These are phyloP conservation scores for Tringa solitaria DNA, from an alignment of 2,113 vertebrate genomes.

Conservation along the genomic window DNA sequence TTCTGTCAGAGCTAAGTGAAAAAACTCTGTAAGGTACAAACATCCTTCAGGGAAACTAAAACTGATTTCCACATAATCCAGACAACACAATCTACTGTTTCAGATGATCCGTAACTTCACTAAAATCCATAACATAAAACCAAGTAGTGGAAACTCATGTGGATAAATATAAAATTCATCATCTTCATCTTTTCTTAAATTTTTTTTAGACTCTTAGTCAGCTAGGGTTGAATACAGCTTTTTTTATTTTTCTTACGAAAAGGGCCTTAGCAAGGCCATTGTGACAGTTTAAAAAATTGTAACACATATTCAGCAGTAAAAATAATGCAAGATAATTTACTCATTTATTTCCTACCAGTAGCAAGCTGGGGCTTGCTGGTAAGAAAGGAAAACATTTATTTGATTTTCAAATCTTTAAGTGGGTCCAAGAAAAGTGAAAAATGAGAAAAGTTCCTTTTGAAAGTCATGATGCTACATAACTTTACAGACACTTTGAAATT, in stretches of 20 bases:
- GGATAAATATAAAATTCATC: neutral
- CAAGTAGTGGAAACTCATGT: neutral
- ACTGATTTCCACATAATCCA: neutral
- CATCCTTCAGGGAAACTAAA: neutral
- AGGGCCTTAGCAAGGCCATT: neutral
- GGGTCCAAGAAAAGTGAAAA: neutral
- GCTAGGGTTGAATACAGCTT: neutral
- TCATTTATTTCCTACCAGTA: neutral
- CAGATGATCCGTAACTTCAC: neutral
- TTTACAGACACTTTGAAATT: neutral
- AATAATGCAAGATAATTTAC: neutral
- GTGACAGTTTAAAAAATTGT: neutral
- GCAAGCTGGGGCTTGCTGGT: neutral
- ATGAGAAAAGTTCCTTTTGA: neutral
- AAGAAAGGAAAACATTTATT: neutral
- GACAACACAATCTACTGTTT: neutral
- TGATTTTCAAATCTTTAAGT: neutral
- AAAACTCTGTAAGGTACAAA: neutral
- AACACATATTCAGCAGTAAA: neutral
- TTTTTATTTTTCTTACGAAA: neutral
- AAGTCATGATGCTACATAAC: neutral
- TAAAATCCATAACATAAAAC: neutral
- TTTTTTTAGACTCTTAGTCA: neutral
- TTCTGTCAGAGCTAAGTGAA: neutral
- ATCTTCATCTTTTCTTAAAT: neutral